Conservation (phyloP, 2,113 vertebrate genomes). For the Epinephelus fuscoguttatus region DNA sequence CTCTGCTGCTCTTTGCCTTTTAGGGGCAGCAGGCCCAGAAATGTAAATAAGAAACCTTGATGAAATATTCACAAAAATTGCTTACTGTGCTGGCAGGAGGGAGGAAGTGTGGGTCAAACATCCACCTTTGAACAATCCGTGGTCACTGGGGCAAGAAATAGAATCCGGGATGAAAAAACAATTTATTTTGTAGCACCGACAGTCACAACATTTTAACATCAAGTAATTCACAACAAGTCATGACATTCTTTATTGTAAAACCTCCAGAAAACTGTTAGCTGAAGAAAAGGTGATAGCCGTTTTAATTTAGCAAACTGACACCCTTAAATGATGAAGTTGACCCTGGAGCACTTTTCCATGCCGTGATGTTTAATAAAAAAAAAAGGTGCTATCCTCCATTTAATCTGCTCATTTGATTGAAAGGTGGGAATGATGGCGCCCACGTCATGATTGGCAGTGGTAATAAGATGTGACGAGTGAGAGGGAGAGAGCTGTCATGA, state of each 20-base stretch:
- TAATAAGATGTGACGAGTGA: constrained; percentile 54
- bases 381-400: not conserved
- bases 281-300: not conserved
- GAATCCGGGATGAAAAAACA: not conserved
- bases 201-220: constrained; percentile 28
- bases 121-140: not conserved
- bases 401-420: constrained; percentile 24
- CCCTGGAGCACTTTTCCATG: constrained; percentile 11
- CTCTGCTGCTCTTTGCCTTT: not conserved
- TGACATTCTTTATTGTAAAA: constrained; percentile 19
- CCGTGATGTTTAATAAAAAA: constrained; percentile 20
- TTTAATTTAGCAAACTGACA: constrained; percentile 39
- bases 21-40: too few species aligned
- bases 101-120: not conserved
- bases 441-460: constrained; percentile 10
- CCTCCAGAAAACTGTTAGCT: constrained; percentile 5
- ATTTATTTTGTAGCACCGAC: not conserved
- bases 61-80: not conserved
- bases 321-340: constrained; percentile 32
- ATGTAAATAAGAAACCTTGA: not conserved
- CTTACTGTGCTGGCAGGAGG: not conserved
- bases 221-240: not conserved
- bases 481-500: constrained; percentile 31
- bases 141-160: not conserved
- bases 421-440: constrained; percentile 11